Evolutionary conservation across 2,888 invertebrate genomes (phyloP).

Genomic region (Oasisia sp.): DNA sequence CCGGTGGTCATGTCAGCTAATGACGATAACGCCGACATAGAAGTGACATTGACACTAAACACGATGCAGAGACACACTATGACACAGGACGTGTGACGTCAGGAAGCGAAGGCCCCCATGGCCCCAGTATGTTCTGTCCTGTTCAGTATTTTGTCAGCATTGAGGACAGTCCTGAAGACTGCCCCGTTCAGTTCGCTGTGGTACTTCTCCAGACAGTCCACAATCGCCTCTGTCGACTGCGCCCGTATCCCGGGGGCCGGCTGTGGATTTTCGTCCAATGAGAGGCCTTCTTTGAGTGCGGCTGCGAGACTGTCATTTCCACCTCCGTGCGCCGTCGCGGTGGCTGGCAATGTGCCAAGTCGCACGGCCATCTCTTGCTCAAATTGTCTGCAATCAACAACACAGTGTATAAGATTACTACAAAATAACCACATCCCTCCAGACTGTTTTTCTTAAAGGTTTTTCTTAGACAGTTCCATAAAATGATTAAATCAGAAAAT

Average conservation of each 20-base stretch:
- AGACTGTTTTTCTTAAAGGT: not conserved
- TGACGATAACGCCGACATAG: not conserved
- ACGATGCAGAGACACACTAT: not conserved
- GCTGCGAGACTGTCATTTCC: not conserved
- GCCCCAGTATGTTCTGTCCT: not conserved
- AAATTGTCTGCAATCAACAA: not conserved
- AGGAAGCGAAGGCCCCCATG: not conserved
- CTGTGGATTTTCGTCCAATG: conserved; percentile 6
- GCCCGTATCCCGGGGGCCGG: not conserved
- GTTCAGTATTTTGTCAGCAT: not conserved
- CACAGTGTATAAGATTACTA: not conserved
- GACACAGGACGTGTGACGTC: not conserved
- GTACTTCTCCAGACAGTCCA: not conserved
- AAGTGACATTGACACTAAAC: not conserved
- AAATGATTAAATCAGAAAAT: too few relatives aligned
- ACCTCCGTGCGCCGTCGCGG: not conserved
- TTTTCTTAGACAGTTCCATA: too few relatives aligned
- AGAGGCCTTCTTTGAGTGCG: not conserved
- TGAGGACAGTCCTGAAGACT: not conserved
- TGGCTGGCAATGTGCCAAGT: not conserved
- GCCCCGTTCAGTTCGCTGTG: not conserved
- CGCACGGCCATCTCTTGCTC: conserved; percentile 12
- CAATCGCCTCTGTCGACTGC: not conserved
- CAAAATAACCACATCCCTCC: not conserved
- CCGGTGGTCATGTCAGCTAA: not conserved